Evolutionary conservation across 2,113 vertebrate genomes (phyloP), one percentile per base, ranked within the genome.

Genomic region (Neolamprologus falcicula): DNA sequence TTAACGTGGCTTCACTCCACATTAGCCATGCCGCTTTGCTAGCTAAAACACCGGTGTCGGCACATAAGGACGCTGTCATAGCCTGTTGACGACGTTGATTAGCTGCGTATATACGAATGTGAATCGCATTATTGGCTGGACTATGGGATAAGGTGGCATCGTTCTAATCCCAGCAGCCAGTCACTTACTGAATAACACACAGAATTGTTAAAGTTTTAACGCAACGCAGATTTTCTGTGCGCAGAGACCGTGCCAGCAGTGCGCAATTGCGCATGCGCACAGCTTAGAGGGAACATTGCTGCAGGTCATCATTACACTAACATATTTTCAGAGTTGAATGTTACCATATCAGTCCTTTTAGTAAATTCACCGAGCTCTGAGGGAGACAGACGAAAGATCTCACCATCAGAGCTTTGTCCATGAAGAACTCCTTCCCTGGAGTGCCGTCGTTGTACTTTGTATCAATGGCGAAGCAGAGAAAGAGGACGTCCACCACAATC

Each of bases 321-420:
- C 61, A n/a, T 68, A 37, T 40, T 40, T n/a, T 37, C 63, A 68
- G 33, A 68, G 35, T 24, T 66, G 61, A 66, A 66, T 12, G 61
- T 66, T 66, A 35, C 28, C 63, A 68, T 40, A 1, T 71, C 7
- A 3, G n/a, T 24, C 12, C 37, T 12, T 42, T 73, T 45, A 73
- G 21, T 45, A 16, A 24, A 73, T 73, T 73, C 66, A 45, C 12
- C 3, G 1, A 45, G 37, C 37, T 73, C 68, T 26, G 13, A 73
- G 37, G 37, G n/a, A 73, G 24, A 45, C 37, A 42, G 37, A 16
- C 2, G 13, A 45, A 73, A 26, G 37, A 73, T 73, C 97, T 96
- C 95, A 99, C 99, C 99, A 99, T 99, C 68, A 99, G 97, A 89
- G 99, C 97, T 95, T 98, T 99, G 95, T 99, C 99, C 99, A 99